Conservation (phyloP, 2,888 invertebrate genomes). For the Himalopsyche anomala region DNA sequence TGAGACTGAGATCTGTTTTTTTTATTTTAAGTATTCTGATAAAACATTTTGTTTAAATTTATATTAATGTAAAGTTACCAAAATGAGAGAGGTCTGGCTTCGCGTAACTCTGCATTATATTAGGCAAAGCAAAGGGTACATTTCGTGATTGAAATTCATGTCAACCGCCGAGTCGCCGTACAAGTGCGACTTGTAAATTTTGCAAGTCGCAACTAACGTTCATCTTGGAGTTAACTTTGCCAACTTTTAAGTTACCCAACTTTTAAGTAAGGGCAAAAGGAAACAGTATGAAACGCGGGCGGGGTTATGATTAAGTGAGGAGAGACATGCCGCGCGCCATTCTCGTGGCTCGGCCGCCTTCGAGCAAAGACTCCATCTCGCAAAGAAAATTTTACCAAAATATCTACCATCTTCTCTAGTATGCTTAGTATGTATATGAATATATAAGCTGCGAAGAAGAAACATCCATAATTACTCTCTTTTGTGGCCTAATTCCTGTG, state of each 20-base stretch:
- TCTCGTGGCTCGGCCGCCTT: conserved; percentile 32
- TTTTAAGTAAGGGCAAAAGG: conserved; percentile 65
- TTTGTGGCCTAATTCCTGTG: too few species aligned
- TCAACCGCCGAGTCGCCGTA: conserved; percentile 57
- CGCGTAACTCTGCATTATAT: neutral
- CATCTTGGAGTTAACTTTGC: conserved; percentile 64
- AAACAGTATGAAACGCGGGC: conserved; percentile 62
- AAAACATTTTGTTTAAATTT: too few species aligned
- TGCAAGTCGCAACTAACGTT: conserved; percentile 62
- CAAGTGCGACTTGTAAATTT: conserved; percentile 65
- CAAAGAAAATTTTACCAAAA: neutral
- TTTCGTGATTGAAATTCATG: conserved; percentile 65
- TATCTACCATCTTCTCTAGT: neutral
- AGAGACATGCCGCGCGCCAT: conserved; percentile 48
- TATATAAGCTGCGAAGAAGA: neutral
- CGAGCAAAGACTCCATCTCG: conserved; percentile 12
- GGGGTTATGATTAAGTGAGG: conserved; percentile 65
- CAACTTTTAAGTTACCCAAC: conserved; percentile 65
- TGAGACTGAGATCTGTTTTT: too few species aligned
- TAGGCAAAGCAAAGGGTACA: conserved; percentile 14
- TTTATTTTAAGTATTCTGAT: too few species aligned
- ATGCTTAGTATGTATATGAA: neutral
- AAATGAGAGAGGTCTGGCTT: too few species aligned
- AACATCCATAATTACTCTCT: too few species aligned
- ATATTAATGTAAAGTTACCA: too few species aligned